A percentile compares a stretch with the other conserved stretches of the same genome.
These are phyloP conservation scores for human (Homo sapiens) DNA, from an alignment of 2,113 vertebrate genomes.

Conservation along the genomic window GRCh38 chr7:53019001-53019500, in stretches of 20 bases:
- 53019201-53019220: background rate
- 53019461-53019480: background rate
- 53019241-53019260: no score
- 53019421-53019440: background rate
- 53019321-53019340: background rate
- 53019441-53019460: background rate
- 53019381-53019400: background rate
- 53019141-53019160: background rate
- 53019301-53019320: background rate
- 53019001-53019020: background rate
- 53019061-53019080: background rate
- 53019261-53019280: background rate
- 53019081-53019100: background rate
- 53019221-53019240: no score
- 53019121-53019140: background rate
- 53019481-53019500: background rate
- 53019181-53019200: background rate
- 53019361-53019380: background rate
- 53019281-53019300: background rate
- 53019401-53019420: background rate
- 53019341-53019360: background rate
- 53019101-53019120: background rate
- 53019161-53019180: background rate
- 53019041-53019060: background rate
- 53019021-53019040: background rate